phyloP scores from a whole-genome alignment of 2,888 invertebrate genomes.

The Apomyelois bistriatella region DNA sequence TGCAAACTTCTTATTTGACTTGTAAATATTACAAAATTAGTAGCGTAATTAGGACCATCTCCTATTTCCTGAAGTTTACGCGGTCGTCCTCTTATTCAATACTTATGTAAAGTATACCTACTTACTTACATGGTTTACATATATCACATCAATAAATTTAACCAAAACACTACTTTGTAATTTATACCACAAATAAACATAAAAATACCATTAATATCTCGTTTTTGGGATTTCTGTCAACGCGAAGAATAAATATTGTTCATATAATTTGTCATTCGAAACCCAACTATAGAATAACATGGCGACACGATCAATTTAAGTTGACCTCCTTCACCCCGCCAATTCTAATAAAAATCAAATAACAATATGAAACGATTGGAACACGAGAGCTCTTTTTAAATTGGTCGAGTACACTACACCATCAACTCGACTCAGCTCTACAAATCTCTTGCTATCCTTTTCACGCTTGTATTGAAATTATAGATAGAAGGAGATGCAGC shows the following conservation, averaged over 20 bases:
- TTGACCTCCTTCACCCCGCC: conserved; percentile 12
- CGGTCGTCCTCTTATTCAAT: too few relatives aligned
- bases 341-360: conserved; percentile 12
- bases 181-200: conserved; percentile 23
- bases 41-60: too few relatives aligned
- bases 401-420: conserved; percentile 21
- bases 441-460: conserved; percentile 21
- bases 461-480: conserved; percentile 13
- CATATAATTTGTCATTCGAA: conserved; percentile 27
- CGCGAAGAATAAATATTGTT: conserved; percentile 28
- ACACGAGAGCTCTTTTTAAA: conserved; percentile 24
- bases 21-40: too few relatives aligned
- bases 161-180: neutral
- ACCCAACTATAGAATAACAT: conserved; percentile 29
- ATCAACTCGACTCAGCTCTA: conserved; percentile 29
- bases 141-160: neutral
- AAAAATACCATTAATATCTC: conserved; percentile 27
- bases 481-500: conserved; percentile 22
- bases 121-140: too few relatives aligned
- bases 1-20: too few relatives aligned
- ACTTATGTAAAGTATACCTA: too few relatives aligned
- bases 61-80: too few relatives aligned
- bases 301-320: conserved; percentile 14
- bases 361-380: conserved; percentile 19
- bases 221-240: conserved; percentile 25